Evolutionary conservation across 2,888 invertebrate genomes (phyloP), one percentile per base, ranked within the genome.

Genomic region (Brachyptera putata): DNA sequence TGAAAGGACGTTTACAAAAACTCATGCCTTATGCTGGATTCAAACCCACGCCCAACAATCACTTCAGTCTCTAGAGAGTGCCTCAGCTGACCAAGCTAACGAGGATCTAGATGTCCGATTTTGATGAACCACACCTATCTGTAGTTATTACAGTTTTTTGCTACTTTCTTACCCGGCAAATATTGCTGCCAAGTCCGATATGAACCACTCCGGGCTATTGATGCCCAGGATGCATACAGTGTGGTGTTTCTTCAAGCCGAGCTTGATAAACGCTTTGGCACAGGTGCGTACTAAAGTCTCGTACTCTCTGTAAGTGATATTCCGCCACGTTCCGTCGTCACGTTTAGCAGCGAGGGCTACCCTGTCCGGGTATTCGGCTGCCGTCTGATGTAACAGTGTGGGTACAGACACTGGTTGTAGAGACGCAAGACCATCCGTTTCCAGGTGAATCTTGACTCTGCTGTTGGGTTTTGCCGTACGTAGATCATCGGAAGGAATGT

Each of bases 191-290:
- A 95, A 74, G 70, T 92, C 87, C 2, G 93, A 82, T 65, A 92
- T 81, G 71, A 90, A 88, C 95, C 95, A 95, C 77, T 94, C 86
- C 49, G 91, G 88, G 22, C 88, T 85, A 74, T 95, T 95, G 74
- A 93, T 95, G n/a, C 95, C 94, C 61, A 95, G 76, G 68, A 95
- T 91, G 67, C 91, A 87, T 26, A 95, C 95, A 11, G 89, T 84
- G 72, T 90, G 84, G 71, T 84, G 81, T 61, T 85, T 80, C 74
- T 94, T 84, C 62, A 94, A 73, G 2, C 95, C 95, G 61, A 95
- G 77, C 73, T 91, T 86, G 58, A 95, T 76, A 72, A 95, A 93
- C 37, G 86, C 91, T 76, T 90, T 94, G 1, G 94, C 93, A 55
- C 85, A 84, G 25, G 78, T 86, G 62, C 87, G 80, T 14, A 92